Base-by-base conservation (phyloP, 1,140 invertebrate genomes). In the Pseudomyrmex sp. region DNA sequence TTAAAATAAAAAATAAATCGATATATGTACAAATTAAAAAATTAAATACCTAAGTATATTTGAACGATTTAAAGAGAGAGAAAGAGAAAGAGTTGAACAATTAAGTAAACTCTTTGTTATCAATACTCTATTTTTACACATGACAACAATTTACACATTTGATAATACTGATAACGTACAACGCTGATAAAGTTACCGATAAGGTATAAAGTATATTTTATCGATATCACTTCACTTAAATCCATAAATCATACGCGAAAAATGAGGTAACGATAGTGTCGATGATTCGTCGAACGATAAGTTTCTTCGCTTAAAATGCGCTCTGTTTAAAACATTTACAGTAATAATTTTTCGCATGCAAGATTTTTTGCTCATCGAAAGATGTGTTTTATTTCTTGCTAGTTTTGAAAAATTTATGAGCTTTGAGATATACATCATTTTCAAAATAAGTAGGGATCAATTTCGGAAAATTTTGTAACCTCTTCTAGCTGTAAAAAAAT, bases 251-350 rank as follows among this genome's bases (percentile, higher is more conserved):
- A 80, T 61, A 12, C 13, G n/a, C 12, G 46, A 80, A 61, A 80
- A 80, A 80, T 80, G 8, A 66, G 59, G 44, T 79, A 79, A 79
- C 76, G 76, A 48, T 35, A 54, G 7, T 20, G 54, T 70, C 76
- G 54, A 72, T 80, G 76, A 80, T 80, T 80, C 66, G 72, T 72
- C 76, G 23, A 15, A 20, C 54, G 76, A 80, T 80, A 80, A 80
- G 65, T 80, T 66, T 7, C 44, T 46, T 80, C 56, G 54, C 72
- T 80, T 80, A 79, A 79, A 79, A 70, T 70, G 23, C 66, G 35
- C n/a, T 70, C 9, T 7, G 52, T 52, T 70, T 59, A 80, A 80
- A 80, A 59, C 50, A 80, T 48, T 13, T 20, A 13, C 2, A 13
- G 35, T 61, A 80, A 61, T 70, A 79, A 70, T n/a, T 72, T 44